A percentile compares a stretch with the other conserved stretches of the same genome.
These are phyloP conservation scores for Apostichopus japonicus DNA, from an alignment of 35 echinoderm and acorn worm genomes.

Conservation along the genomic window DNA sequence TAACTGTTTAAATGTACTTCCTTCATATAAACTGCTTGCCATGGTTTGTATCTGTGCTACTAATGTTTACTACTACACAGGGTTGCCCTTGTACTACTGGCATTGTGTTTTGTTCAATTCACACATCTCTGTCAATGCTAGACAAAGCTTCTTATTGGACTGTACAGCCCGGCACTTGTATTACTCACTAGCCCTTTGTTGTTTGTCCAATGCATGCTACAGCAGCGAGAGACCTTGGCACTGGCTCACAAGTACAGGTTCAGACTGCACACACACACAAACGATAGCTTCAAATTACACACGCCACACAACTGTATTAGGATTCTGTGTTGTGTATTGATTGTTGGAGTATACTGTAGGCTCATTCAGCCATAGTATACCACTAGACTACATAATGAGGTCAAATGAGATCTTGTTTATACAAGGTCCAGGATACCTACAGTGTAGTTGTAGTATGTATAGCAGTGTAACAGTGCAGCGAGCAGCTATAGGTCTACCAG, in stretches of 20 bases:
- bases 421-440: slow-evolving; percentile 16
- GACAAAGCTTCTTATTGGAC: slow-evolving; percentile 16
- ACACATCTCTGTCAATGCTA: slow-evolving; percentile 11
- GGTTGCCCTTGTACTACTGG: background rate
- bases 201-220: background rate
- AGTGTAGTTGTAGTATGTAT: background rate
- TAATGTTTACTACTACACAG: background rate
- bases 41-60: background rate
- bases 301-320: background rate
- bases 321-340: slow-evolving; percentile 3
- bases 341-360: slow-evolving; percentile 15
- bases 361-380: slow-evolving; percentile 44
- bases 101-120: slow-evolving; percentile 21
- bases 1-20: background rate
- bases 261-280: slow-evolving; percentile 3
- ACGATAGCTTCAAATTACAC: slow-evolving; percentile 39
- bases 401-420: slow-evolving; percentile 33
- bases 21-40: background rate
- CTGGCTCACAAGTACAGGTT: slow-evolving; percentile 12
- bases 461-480: background rate
- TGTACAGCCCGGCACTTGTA: background rate
- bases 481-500: too few species aligned
- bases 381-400: slow-evolving; percentile 48
- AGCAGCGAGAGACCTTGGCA: slow-evolving; percentile 28
- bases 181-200: slow-evolving; percentile 40